Conservation (phyloP, 2,797 vertebrate genomes). For the Xerus rutilus region DNA sequence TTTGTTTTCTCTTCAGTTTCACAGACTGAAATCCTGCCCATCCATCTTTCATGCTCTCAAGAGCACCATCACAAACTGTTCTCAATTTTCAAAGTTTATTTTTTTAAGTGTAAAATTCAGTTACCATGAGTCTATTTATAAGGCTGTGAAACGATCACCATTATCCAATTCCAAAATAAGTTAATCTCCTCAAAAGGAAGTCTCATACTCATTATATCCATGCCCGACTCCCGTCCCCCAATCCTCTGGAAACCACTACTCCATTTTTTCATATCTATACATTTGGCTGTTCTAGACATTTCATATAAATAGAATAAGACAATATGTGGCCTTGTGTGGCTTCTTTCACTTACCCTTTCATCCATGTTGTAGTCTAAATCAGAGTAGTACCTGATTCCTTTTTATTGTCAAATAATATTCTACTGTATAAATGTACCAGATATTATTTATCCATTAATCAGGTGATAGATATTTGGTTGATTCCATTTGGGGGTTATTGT, state of each 20-base stretch:
- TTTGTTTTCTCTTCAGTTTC: neutral
- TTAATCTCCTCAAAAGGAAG: constrained; percentile 29
- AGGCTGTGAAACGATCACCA: neutral
- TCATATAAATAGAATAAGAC: neutral
- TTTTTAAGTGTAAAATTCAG: neutral
- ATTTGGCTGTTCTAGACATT: constrained; percentile 26
- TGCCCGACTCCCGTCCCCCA: too few species aligned
- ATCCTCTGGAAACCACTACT: neutral
- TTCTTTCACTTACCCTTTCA: constrained; percentile 38
- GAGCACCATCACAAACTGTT: neutral
- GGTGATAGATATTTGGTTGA: neutral
- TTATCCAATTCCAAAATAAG: constrained; percentile 4
- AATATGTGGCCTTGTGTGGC: neutral
- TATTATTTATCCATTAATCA: constrained; percentile 27
- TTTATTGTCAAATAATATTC: constrained; percentile 31
- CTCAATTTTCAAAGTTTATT: constrained; percentile 36
- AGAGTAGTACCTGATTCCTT: constrained; percentile 6
- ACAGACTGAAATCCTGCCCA: neutral
- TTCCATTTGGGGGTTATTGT: neutral
- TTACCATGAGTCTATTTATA: constrained; percentile 20
- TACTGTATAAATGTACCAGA: neutral
- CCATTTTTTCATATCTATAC: neutral
- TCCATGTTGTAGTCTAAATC: neutral
- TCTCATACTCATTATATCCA: neutral
- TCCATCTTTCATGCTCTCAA: neutral